phyloP scores from a whole-genome alignment of 2,113 vertebrate genomes.

The Falcunculus frontatus region DNA sequence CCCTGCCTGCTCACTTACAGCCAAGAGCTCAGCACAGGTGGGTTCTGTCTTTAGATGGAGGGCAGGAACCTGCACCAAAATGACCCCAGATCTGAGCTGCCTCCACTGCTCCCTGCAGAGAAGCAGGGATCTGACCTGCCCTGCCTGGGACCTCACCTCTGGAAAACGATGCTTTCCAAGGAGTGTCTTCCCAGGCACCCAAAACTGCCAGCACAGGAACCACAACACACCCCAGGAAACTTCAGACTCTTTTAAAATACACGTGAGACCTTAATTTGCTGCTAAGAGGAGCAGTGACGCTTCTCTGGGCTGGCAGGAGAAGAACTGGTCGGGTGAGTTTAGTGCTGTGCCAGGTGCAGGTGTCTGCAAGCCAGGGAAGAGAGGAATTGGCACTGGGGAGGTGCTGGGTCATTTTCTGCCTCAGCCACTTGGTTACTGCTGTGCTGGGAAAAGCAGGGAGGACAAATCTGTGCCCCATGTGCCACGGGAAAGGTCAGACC shows the following conservation, averaged over 20 bases:
- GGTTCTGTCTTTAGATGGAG: rapidly evolving
- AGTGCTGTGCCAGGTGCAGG: not conserved
- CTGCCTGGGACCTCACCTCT: not conserved
- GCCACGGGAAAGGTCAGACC: not conserved
- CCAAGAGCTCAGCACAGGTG: not conserved
- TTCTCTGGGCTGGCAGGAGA: not conserved
- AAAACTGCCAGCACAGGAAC: not conserved
- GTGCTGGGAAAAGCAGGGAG: not conserved
- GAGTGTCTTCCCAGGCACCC: not conserved
- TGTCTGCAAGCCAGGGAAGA: not conserved
- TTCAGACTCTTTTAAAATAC: not conserved
- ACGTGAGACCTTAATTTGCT: not conserved
- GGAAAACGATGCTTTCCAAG: not conserved
- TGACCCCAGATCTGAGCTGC: not conserved
- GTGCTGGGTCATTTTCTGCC: not conserved
- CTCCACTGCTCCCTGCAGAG: not conserved
- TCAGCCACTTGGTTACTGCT: not conserved
- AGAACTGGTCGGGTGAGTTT: not conserved
- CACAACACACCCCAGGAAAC: not conserved
- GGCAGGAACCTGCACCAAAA: not conserved
- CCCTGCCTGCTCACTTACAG: not conserved
- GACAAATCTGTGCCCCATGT: not conserved
- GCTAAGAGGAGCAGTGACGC: not conserved
- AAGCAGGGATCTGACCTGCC: not conserved
- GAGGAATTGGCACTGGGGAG: not conserved